These are phyloP conservation scores for Austrofundulus limnaeus DNA, from an alignment of 2,113 vertebrate genomes.

Conservation along the genomic window DNA sequence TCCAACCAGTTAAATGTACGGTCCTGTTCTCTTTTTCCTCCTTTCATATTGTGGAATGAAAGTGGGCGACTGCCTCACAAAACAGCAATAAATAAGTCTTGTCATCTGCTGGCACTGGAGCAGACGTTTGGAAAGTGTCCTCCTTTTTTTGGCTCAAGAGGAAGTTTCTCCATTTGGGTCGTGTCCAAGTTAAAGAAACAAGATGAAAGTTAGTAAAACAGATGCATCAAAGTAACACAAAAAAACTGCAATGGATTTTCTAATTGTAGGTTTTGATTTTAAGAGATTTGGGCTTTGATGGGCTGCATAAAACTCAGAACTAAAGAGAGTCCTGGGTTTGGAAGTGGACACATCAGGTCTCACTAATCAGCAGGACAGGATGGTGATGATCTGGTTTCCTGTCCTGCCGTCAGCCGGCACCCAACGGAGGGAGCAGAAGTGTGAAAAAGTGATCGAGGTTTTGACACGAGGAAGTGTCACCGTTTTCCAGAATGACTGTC, in stretches of 20 bases:
- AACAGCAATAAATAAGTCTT: conserved; percentile 38
- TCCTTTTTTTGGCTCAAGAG: conserved; percentile 31
- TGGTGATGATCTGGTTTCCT: conserved; percentile 28
- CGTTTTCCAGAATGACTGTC: not conserved
- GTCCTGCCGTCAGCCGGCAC: conserved; percentile 16
- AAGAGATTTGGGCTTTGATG: conserved; percentile 24
- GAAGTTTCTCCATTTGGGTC: conserved; percentile 32
- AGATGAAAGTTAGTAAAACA: conserved; percentile 22
- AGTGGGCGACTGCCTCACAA: conserved; percentile 14
- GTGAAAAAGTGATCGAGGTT: not conserved
- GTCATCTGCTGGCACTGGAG: conserved; percentile 43
- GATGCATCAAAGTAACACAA: not conserved
- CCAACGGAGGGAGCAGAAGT: not conserved
- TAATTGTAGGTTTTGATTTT: conserved; percentile 44
- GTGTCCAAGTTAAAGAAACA: conserved; percentile 40
- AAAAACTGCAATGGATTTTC: not conserved
- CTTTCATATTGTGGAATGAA: conserved; percentile 19
- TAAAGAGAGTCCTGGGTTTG: too few species aligned
- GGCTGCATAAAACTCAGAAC: conserved; percentile 8
- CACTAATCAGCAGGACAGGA: conserved; percentile 50
- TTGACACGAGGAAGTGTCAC: not conserved
- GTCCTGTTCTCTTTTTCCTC: conserved; percentile 4
- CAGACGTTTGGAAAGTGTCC: conserved; percentile 40
- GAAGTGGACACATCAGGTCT: too few species aligned
- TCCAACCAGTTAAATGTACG: too few species aligned